Conservation (phyloP, 1,140 invertebrate species). For the Zaprionus ornatus region DNA sequence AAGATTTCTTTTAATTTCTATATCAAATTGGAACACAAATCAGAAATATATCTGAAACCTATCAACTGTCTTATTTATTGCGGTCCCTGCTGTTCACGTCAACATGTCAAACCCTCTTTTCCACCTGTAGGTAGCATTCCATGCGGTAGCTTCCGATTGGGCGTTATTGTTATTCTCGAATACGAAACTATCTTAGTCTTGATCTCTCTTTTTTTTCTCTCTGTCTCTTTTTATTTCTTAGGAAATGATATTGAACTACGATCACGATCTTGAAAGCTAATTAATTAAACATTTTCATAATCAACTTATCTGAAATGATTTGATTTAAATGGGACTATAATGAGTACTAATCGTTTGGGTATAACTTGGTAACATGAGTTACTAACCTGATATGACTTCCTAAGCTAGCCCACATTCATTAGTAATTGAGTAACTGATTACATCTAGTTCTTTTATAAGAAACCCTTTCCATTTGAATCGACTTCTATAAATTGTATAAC, state of each 20-base stretch:
- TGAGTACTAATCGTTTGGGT: background rate
- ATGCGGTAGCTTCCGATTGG: conserved; percentile 17
- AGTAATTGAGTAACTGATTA: background rate
- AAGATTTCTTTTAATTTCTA: too few relatives aligned
- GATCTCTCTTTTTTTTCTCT: background rate
- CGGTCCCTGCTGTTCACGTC: conserved; percentile 19
- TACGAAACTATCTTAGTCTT: conserved; percentile 35
- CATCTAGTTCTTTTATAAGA: background rate
- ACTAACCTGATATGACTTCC: background rate
- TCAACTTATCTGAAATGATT: conserved; percentile 8
- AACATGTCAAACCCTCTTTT: conserved; percentile 29
- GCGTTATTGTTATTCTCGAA: conserved; percentile 76
- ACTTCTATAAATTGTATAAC: conserved; percentile 4
- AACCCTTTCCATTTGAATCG: conserved; percentile 1
- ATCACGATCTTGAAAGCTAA: background rate
- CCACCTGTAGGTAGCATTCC: conserved; percentile 12
- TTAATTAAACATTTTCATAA: conserved; percentile 12
- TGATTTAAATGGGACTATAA: conserved; percentile 2
- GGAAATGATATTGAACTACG: background rate
- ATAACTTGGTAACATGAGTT: background rate
- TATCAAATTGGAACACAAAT: background rate
- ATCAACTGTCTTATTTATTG: background rate
- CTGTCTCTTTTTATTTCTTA: background rate
- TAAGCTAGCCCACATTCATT: background rate
- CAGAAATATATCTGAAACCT: background rate